Evolutionary conservation across 2,888 invertebrate genomes (phyloP), one percentile per base, ranked within the genome.

Genomic region (Drosophila algonquin): DNA sequence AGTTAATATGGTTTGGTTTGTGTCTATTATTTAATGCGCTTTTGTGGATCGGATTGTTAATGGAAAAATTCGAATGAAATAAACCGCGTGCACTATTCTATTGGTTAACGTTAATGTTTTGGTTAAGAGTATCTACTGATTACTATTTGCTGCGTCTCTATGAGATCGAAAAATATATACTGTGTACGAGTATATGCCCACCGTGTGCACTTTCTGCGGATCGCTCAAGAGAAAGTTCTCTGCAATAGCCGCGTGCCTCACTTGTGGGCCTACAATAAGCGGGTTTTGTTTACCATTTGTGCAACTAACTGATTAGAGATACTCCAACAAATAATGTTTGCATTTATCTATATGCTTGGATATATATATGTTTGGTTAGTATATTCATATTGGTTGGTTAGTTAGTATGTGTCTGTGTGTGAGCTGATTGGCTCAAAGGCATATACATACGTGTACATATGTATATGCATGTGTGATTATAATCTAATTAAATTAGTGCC

Each of bases 321-420:
- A 24, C 24, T 24, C 4, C 10, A 32, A 12, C 32, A 32, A 32
- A 32, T 32, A 35, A 51, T 16, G 8, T 16, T 24, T 18, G 21
- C 30, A n/a, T 52, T 50, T 62, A 24, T 63, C 16, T 53, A 27
- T 67, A 44, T 56, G 8, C 3, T 21, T 21, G 21, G 21, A 21
- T 21, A 21, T 58, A 40, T 50, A 27, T 73, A 44, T 57, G 9
- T 58, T 35, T 32, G 18, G 30, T 30, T 54, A n/a, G 24, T 30
- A 16, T n/a, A 61, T 44, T 18, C 1, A 18, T 18, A 24, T 24
- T 21, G 21, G 21, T 24, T 24, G 48, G 47, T 16, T 18, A 40
- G 12, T 35, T 35, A 30, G 27, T n/a, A 14, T 24, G 46, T 46
- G 18, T 57, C 18, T 32, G 12, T 35, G 35, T 10, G 12, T 35